Base-by-base conservation (phyloP, 1,140 invertebrate species). In the Archivesica marissinica region DNA sequence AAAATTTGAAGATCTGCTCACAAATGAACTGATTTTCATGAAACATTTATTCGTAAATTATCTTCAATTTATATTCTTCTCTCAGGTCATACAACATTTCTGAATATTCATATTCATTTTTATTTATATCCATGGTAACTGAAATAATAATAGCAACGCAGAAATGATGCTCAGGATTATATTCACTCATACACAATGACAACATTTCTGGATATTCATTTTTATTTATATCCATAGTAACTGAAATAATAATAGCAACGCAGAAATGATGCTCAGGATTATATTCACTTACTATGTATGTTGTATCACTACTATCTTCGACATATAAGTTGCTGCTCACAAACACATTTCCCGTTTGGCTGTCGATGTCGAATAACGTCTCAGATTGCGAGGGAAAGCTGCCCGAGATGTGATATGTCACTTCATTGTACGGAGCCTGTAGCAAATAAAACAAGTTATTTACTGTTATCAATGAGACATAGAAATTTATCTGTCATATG, bases 401-500 rank as follows among this genome's bases (percentile, higher is more conserved):
- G n/a, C n/a, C n/a, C n/a, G n/a, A n/a, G 35, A 79, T 79, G 38
- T 41, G 68, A 44, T 66, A 79, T 17, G 28, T 25, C 17, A 35
- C n/a, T 3, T 20, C 17, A 54, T 86, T 80, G 54, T 79, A 80
- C 0, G 84, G 84, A 9, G 76, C 33, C 84, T 86, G 56, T 6
- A 84, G 59, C 11, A 76, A 23, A 72, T 9, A 23, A 50, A 35
- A 66, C 61, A 30, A 61, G 9, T 9, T 23, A 61, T 11, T 61
- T 23, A 61, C 28, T 39, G 28, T 28, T 28, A 35, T 6, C n/a
- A 20, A 80, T 80, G 30, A 20, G 13, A 68, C 54, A 79, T n/a
- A 9, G 17, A 47, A 9, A 47, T 47, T n/a, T n/a, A n/a, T n/a
- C n/a, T n/a, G n/a, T n/a, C n/a, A n/a, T n/a, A n/a, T n/a, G n/a